Evolutionary conservation across 2,113 vertebrate genomes (phyloP), one percentile per base, ranked within the genome.

Genomic region (Lipophrys pholis): DNA sequence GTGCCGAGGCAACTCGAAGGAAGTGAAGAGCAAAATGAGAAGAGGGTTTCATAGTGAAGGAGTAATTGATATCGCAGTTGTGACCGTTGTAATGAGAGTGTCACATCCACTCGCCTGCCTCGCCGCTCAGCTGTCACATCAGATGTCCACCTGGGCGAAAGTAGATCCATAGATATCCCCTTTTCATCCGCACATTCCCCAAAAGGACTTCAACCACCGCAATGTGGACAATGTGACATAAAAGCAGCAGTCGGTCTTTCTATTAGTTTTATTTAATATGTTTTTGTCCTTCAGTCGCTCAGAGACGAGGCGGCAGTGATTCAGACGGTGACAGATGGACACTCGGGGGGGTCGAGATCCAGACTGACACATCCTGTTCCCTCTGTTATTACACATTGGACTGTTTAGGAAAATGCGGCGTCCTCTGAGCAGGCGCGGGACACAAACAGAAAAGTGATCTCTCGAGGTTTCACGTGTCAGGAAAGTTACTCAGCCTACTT

Each of bases 21-120:
- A 11, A 60, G 15, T 30, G 11, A 48, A 58, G 72, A 66, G 74
- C 61, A 74, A 66, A 49, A 39, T 57, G 16, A 52, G 35, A 56
- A 65, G 58, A 51, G 46, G 51, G 36, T 46, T 91, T 90, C 91
- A 92, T 94, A 93, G 91, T 92, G 92, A 94, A 91, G 83, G 89
- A 84, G 89, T 94, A 94, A 94, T 95, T 94, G 93, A 94, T 95
- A 93, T 91, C 83, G 74, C 88, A 87, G 85, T 84, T 90, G 91
- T 89, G 91, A 88, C 93, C 90, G 84, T 77, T 83, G 45, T 95
- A 94, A 95, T 92, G 70, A 90, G 82, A 90, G 90, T 95, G 93
- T 95, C 94, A 93, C 84, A 86, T 83, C 86, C 73, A 73, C 75
- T 86, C 65, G 11, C 57, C 65, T 59, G 67, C 49, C 57, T 76